A percentile compares a stretch with the other conserved stretches of the same genome.
These are phyloP conservation scores for Amphipoea oculea DNA, from an alignment of 2,888 invertebrate genomes.

Conservation along the genomic window DNA sequence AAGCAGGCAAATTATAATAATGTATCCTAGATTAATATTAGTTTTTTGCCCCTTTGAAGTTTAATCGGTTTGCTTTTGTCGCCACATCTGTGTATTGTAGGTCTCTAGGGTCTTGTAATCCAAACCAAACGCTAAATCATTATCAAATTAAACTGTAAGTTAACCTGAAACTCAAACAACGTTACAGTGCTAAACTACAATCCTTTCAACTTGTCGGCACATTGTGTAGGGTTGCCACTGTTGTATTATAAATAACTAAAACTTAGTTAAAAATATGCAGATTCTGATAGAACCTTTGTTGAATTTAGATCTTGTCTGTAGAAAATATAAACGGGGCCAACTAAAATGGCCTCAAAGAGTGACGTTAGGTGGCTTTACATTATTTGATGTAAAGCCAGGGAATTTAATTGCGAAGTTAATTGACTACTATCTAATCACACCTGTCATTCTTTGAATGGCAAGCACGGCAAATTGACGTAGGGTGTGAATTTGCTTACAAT, in stretches of 20 bases:
- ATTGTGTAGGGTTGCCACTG: conserved; percentile 42
- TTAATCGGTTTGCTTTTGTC: background rate
- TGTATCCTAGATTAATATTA: background rate
- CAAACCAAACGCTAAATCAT: conserved; percentile 25
- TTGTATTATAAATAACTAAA: background rate
- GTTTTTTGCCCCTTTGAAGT: background rate
- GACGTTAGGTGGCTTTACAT: background rate
- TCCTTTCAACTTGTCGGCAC: conserved; percentile 46
- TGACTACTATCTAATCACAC: background rate
- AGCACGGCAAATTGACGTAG: background rate
- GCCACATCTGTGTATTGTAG: background rate
- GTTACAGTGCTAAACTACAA: conserved; percentile 41
- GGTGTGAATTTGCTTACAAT: background rate
- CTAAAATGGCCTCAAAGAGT: background rate
- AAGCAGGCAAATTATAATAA: background rate
- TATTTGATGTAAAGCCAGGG: background rate
- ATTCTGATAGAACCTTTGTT: background rate
- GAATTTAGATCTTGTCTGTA: background rate
- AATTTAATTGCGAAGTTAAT: background rate
- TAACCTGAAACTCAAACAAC: conserved; percentile 55
- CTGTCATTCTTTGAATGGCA: background rate
- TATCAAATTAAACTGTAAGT: conserved; percentile 37
- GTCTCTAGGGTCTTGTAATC: background rate
- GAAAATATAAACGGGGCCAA: background rate
- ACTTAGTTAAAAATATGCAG: background rate